Percentiles rank a stretch among this genome's conserved stretches.
Conservation (phyloP, 2,888 invertebrate genomes). For the Lypha dubia region DNA sequence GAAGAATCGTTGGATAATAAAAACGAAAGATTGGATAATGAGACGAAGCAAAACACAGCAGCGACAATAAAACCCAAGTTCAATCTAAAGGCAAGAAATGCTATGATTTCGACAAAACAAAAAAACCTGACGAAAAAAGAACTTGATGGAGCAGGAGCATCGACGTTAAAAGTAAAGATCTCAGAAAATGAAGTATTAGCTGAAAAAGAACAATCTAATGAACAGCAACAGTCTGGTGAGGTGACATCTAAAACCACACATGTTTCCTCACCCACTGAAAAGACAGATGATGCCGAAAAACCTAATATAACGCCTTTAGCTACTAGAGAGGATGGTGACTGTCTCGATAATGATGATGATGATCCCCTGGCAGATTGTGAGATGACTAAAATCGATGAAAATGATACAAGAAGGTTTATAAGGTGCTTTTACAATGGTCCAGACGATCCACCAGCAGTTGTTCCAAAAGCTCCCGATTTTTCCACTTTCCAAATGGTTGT, state of each 20-base stretch:
- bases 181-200: neutral
- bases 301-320: neutral
- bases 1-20: slow-evolving; percentile 12
- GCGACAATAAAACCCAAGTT: slow-evolving; percentile 56
- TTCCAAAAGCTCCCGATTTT: slow-evolving; percentile 70
- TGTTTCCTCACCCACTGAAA: neutral
- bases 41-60: neutral
- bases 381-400: slow-evolving; percentile 67
- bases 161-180: neutral
- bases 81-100: slow-evolving; percentile 56
- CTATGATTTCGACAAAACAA: slow-evolving; percentile 53
- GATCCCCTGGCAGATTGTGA: slow-evolving; percentile 72
- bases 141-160: neutral
- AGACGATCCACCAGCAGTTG: slow-evolving; percentile 50
- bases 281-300: neutral
- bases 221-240: neutral
- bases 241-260: neutral
- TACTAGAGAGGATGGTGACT: slow-evolving; percentile 18
- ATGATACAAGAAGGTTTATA: slow-evolving; percentile 68
- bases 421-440: slow-evolving; percentile 63
- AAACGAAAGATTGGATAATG: slow-evolving; percentile 21
- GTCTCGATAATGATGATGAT: slow-evolving; percentile 72
- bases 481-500: slow-evolving; percentile 77
- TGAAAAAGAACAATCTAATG: neutral
- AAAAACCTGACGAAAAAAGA: slow-evolving; percentile 36